Evolutionary conservation across 2,888 invertebrate genomes (phyloP).

Genomic region (Anarsia innoxiella): DNA sequence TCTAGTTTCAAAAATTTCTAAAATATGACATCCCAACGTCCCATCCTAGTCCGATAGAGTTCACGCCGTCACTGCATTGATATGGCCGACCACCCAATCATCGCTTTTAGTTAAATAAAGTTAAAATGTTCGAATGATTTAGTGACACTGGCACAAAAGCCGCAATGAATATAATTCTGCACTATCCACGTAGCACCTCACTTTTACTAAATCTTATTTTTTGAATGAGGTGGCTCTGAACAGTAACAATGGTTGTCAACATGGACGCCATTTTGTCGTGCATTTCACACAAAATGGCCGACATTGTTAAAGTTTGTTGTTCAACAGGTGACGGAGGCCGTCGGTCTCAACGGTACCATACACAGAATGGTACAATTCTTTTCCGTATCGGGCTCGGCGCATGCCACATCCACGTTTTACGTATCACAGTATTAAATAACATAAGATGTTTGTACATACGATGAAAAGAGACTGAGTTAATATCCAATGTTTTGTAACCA

Average conservation of each 20-base stretch:
- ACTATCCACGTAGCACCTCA: constrained; percentile 39
- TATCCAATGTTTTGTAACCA: constrained; percentile 68
- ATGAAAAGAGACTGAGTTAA: constrained; percentile 67
- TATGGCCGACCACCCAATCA: constrained; percentile 53
- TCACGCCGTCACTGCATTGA: constrained; percentile 58
- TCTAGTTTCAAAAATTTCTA: constrained; percentile 18
- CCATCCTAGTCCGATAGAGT: constrained; percentile 39
- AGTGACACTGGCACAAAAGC: constrained; percentile 46
- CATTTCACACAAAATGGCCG: constrained; percentile 42
- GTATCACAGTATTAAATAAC: constrained; percentile 72
- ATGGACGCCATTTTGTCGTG: constrained; percentile 27
- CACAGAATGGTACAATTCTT: constrained; percentile 79
- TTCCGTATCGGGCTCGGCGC: constrained; percentile 76
- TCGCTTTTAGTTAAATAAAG: constrained; percentile 45
- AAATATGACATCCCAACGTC: constrained; percentile 20
- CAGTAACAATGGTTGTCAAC: neutral
- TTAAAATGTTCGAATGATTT: constrained; percentile 38
- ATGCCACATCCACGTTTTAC: constrained; percentile 79
- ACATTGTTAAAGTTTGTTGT: constrained; percentile 67
- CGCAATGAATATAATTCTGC: constrained; percentile 32
- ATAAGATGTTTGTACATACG: constrained; percentile 61
- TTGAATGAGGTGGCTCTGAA: constrained; percentile 23
- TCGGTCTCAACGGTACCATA: constrained; percentile 77
- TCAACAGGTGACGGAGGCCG: constrained; percentile 78
- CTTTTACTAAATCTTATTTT: too few relatives aligned